These are phyloP conservation scores for Orius laevigatus DNA, from an alignment of 1,140 invertebrate genomes.

Conservation along the genomic window DNA sequence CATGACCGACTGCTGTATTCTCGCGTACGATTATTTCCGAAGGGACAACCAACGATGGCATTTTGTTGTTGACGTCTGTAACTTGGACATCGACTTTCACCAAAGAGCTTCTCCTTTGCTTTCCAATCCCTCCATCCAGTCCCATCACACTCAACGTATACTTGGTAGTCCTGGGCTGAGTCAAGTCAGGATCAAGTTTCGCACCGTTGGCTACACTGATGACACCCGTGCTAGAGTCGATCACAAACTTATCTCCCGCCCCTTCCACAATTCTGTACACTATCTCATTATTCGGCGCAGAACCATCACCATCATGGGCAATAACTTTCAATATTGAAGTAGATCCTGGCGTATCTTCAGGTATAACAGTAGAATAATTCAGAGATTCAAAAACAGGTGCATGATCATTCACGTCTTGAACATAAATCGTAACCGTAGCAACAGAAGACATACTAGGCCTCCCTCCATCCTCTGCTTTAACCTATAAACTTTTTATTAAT, in stretches of 20 bases:
- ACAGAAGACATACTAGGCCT: slow-evolving; percentile 54
- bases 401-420: slow-evolving; percentile 79
- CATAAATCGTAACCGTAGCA: slow-evolving; percentile 58
- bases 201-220: slow-evolving; percentile 75
- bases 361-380: slow-evolving; percentile 57
- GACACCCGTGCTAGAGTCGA: slow-evolving; percentile 62
- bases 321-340: slow-evolving; percentile 55
- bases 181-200: slow-evolving; percentile 74
- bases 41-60: slow-evolving; percentile 52
- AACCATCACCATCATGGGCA: slow-evolving; percentile 70
- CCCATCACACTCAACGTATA: slow-evolving; percentile 47
- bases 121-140: slow-evolving; percentile 72
- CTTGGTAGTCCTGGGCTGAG: slow-evolving; percentile 47
- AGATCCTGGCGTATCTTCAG: slow-evolving; percentile 64
- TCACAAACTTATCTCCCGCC: slow-evolving; percentile 81
- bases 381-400: slow-evolving; percentile 58
- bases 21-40: slow-evolving; percentile 50
- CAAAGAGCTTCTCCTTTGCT: slow-evolving; percentile 48
- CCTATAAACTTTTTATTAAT: slow-evolving; percentile 31
- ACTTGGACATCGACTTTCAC: slow-evolving; percentile 70
- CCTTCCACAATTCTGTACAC: slow-evolving; percentile 77
- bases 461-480: slow-evolving; percentile 65
- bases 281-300: slow-evolving; percentile 67
- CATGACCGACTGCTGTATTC: slow-evolving; percentile 57
- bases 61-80: slow-evolving; percentile 82